phyloP scores from a whole-genome alignment of 2,113 vertebrate genomes.

The Crotalus viridis region DNA sequence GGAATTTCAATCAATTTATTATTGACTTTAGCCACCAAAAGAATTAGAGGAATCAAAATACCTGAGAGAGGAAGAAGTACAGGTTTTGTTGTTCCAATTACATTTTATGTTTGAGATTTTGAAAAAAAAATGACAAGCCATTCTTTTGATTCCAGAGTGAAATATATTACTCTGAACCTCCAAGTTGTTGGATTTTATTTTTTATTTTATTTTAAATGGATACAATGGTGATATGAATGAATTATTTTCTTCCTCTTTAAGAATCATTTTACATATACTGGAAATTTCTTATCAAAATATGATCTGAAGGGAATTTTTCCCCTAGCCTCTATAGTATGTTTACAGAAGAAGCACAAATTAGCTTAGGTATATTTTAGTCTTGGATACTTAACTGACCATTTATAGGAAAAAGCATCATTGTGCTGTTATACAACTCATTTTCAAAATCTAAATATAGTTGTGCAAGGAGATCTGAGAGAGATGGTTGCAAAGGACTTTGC shows the following conservation, averaged over 20 bases:
- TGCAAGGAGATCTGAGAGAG: too few species aligned
- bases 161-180: background rate
- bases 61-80: background rate
- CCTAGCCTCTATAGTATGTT: background rate
- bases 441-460: background rate
- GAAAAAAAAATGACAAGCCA: background rate
- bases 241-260: background rate
- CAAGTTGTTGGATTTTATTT: background rate
- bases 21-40: background rate
- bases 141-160: background rate
- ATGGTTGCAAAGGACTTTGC: too few species aligned
- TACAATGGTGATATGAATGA: background rate
- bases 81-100: background rate
- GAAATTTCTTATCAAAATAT: background rate
- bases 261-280: background rate
- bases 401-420: background rate
- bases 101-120: background rate
- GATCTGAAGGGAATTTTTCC: background rate
- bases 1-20: background rate
- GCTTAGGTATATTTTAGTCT: background rate
- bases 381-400: background rate
- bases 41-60: background rate
- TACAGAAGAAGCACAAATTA: background rate
- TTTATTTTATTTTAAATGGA: background rate
- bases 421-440: background rate